Percentiles rank a stretch among this genome's conserved stretches.
phyloP scores from a whole-genome alignment of 2,797 vertebrate species.

The Syngnathus acus region DNA sequence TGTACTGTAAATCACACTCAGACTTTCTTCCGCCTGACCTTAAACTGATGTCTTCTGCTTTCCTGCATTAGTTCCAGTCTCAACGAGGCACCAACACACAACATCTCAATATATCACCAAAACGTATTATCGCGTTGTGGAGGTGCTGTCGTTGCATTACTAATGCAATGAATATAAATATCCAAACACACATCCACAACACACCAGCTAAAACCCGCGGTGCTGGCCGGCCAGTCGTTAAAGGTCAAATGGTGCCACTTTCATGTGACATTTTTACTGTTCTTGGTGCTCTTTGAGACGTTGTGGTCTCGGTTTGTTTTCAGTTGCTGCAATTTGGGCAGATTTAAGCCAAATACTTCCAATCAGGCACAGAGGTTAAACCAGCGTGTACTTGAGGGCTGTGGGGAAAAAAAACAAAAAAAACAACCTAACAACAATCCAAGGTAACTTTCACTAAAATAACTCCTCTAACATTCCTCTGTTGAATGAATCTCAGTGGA shows the following conservation, averaged over 20 bases:
- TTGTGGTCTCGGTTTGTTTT: conserved; percentile 43
- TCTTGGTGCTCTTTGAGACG: conserved; percentile 55
- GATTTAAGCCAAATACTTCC: conserved; percentile 15
- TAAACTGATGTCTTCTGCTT: conserved; percentile 58
- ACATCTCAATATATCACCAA: conserved; percentile 23
- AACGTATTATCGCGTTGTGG: conserved; percentile 29
- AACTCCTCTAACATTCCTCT: neutral
- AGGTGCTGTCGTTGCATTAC: neutral
- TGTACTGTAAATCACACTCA: conserved; percentile 35
- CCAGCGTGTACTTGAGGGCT: conserved; percentile 1
- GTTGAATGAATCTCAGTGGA: neutral
- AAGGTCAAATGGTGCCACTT: conserved; percentile 44
- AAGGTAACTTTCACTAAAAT: neutral
- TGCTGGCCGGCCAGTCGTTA: conserved; percentile 50
- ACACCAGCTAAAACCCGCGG: conserved; percentile 37
- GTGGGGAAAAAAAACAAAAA: neutral
- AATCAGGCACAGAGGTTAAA: conserved; percentile 2
- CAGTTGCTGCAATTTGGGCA: conserved; percentile 31
- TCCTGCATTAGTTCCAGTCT: conserved; percentile 31
- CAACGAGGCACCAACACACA: neutral
- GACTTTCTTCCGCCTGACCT: conserved; percentile 45
- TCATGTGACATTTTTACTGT: conserved; percentile 12
- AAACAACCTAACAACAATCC: neutral
- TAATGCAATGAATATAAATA: conserved; percentile 32
- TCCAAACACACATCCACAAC: conserved; percentile 9